These are phyloP conservation scores for Bombus vancouverensis DNA, from an alignment of 1,140 invertebrate genomes.

Conservation along the genomic window DNA sequence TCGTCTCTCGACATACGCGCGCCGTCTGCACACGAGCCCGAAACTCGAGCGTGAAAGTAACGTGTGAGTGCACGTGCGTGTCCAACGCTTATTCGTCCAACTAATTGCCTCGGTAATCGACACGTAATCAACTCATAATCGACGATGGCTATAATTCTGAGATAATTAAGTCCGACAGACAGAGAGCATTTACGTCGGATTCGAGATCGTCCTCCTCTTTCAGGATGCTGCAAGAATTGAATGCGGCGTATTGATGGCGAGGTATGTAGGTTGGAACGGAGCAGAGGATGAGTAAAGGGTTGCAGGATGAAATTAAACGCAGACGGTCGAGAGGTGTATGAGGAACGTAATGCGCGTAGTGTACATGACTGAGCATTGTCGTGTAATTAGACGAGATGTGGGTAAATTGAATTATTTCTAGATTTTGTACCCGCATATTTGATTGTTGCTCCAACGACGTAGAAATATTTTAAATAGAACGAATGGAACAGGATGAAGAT, in stretches of 20 bases:
- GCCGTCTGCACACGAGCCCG: background rate
- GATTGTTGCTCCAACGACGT: background rate
- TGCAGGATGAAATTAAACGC: background rate
- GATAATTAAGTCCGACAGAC: background rate
- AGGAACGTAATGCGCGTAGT: background rate
- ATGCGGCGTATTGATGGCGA: background rate
- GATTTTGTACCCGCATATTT: background rate
- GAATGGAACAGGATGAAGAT: background rate
- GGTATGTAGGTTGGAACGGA: background rate
- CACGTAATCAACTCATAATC: slow-evolving; percentile 29
- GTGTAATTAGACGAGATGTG: background rate
- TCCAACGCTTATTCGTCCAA: slow-evolving; percentile 25
- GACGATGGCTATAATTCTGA: slow-evolving; percentile 20
- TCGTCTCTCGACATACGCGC: background rate
- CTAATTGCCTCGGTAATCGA: slow-evolving; percentile 30
- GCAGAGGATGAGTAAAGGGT: background rate
- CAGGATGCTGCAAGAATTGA: background rate
- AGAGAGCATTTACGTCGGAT: background rate
- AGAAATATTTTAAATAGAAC: background rate
- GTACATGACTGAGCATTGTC: background rate
- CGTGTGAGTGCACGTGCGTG: slow-evolving; percentile 17
- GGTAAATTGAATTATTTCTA: slow-evolving; percentile 10
- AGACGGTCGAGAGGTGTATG: background rate
- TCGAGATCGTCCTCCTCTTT: too few species aligned
- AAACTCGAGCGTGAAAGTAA: slow-evolving; percentile 30